Evolutionary conservation across 2,888 invertebrate genomes (phyloP).

Genomic region (Lithodes maja): DNA sequence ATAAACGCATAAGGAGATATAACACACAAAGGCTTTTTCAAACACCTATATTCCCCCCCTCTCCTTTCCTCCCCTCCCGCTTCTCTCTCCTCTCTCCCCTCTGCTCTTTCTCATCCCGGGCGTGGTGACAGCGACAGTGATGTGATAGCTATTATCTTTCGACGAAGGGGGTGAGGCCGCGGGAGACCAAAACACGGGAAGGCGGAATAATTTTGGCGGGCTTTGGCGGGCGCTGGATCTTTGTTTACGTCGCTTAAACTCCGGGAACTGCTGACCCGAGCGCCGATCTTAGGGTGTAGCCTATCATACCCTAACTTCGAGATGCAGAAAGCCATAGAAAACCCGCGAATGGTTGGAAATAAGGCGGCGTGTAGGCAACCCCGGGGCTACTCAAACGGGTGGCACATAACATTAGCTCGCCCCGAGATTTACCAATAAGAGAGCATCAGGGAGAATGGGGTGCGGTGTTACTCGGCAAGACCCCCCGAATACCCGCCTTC

Average conservation of each 20-base stretch:
- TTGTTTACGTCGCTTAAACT: not conserved
- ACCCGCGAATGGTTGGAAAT: not conserved
- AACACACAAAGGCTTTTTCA: slow-evolving; percentile 56
- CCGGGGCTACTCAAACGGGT: slow-evolving; percentile 50
- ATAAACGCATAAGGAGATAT: slow-evolving; percentile 50
- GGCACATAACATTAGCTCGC: slow-evolving; percentile 59
- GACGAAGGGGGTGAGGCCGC: slow-evolving; percentile 31
- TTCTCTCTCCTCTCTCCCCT: not conserved
- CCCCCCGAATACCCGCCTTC: slow-evolving; percentile 25
- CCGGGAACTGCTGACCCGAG: not conserved
- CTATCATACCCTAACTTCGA: not conserved
- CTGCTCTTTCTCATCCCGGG: slow-evolving; percentile 20
- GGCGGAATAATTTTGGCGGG: not conserved
- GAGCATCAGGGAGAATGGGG: slow-evolving; percentile 65
- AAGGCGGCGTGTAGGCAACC: slow-evolving; percentile 21
- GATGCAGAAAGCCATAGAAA: not conserved
- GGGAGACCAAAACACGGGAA: not conserved
- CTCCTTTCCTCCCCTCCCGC: slow-evolving; percentile 15
- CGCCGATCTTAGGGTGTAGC: not conserved
- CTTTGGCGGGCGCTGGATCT: not conserved
- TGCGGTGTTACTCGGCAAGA: slow-evolving; percentile 51
- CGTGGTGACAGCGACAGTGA: slow-evolving; percentile 51
- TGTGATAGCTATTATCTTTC: slow-evolving; percentile 48
- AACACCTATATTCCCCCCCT: slow-evolving; percentile 33
- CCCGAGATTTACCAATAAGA: slow-evolving; percentile 65